Evolutionary conservation across 2,888 invertebrate species (phyloP).

Genomic region (Apotomis betuletana): DNA sequence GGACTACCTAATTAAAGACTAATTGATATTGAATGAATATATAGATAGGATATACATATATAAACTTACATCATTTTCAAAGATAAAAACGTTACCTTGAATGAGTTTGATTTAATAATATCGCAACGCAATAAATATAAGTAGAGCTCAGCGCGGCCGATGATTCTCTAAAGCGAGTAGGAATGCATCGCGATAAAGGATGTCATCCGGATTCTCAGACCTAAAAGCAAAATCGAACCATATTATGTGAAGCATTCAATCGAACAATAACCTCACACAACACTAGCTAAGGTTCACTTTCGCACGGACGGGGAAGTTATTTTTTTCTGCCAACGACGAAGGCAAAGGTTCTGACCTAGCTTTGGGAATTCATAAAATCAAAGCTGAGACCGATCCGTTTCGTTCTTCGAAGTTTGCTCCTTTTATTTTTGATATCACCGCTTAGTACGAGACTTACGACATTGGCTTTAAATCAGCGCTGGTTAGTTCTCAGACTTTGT

Average conservation of each 20-base stretch:
- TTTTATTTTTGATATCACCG: conserved; percentile 52
- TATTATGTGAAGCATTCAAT: conserved; percentile 47
- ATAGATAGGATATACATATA: no score
- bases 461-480: not conserved
- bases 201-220: conserved; percentile 79
- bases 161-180: conserved; percentile 67
- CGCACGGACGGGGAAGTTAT: conserved; percentile 49
- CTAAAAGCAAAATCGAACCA: conserved; percentile 67
- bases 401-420: conserved; percentile 65
- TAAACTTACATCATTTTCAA: not conserved
- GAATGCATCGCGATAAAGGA: conserved; percentile 82
- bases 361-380: conserved; percentile 81
- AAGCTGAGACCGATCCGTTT: conserved; percentile 64
- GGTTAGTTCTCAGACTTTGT: not conserved
- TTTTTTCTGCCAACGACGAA: conserved; percentile 66
- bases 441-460: conserved; percentile 27
- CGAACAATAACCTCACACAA: conserved; percentile 52
- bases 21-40: no score
- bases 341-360: conserved; percentile 78
- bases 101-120: conserved; percentile 19
- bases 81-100: not conserved
- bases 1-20: no score
- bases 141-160: conserved; percentile 41
- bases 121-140: conserved; percentile 34
- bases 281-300: conserved; percentile 58